Percentiles rank a stretch among this genome's conserved stretches.
These are phyloP conservation scores for Drosophila bipectinata DNA, from an alignment of 1,140 invertebrate genomes.

Conservation along the genomic window DNA sequence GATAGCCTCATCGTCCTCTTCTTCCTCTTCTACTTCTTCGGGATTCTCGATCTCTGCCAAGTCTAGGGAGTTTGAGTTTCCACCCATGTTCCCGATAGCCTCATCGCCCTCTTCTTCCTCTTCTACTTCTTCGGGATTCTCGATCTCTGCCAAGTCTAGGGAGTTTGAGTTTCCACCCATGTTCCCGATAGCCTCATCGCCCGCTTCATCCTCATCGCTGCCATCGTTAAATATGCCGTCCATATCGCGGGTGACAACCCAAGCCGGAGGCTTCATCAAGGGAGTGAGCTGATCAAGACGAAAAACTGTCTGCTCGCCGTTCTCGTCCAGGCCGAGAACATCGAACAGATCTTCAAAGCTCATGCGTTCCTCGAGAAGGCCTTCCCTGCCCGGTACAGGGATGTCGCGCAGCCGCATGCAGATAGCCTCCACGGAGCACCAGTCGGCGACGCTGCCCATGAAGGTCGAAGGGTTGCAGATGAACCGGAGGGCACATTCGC, in stretches of 20 bases:
- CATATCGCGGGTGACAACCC: background rate
- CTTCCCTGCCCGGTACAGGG: background rate
- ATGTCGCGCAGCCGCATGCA: conserved; percentile 16
- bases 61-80: too few relatives aligned
- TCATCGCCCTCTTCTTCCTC: background rate
- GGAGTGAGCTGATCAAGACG: background rate
- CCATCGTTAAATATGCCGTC: too few relatives aligned
- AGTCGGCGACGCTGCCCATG: background rate
- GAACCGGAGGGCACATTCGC: background rate
- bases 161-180: too few relatives aligned
- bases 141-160: too few relatives aligned
- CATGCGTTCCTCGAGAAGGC: background rate
- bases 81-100: too few relatives aligned
- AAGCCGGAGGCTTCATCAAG: background rate
- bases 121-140: too few relatives aligned
- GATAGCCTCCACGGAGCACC: conserved; percentile 6
- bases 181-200: background rate
- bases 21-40: too few relatives aligned
- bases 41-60: too few relatives aligned
- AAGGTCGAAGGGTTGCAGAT: background rate
- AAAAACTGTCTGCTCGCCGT: background rate
- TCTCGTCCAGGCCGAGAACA: background rate
- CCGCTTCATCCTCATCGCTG: too few relatives aligned
- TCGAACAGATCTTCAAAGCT: conserved; percentile 15
- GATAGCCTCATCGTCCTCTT: background rate